These are phyloP conservation scores for Hyppa rectilinea DNA, from an alignment of 2,888 invertebrate species.

Conservation along the genomic window DNA sequence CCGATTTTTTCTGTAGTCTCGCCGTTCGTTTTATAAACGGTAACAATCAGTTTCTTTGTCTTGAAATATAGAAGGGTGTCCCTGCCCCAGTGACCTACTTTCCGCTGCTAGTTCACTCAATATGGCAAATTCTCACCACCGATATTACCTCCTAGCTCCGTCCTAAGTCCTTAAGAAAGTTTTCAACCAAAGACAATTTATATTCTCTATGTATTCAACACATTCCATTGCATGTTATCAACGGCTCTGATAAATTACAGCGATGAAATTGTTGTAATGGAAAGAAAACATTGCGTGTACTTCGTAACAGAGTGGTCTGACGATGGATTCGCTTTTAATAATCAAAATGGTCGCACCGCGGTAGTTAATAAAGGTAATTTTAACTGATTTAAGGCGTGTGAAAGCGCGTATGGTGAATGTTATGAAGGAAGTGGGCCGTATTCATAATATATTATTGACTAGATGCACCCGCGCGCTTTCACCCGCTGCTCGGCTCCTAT, in stretches of 20 bases:
- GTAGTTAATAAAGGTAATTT: conserved; percentile 29
- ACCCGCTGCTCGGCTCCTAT: too few relatives aligned
- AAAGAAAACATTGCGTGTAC: conserved; percentile 32
- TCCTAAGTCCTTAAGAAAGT: conserved; percentile 30
- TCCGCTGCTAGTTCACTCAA: background rate
- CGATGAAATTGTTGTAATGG: conserved; percentile 34
- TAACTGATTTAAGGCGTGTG: conserved; percentile 37
- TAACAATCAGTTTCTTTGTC: background rate
- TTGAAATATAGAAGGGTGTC: conserved; percentile 6
- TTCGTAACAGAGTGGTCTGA: conserved; percentile 6
- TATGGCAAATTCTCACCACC: conserved; percentile 23
- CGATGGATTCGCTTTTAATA: conserved; percentile 3
- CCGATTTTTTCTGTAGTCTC: too few relatives aligned
- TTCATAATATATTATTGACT: too few relatives aligned
- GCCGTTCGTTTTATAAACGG: background rate
- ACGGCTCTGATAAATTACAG: background rate
- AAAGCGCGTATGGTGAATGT: conserved; percentile 28
- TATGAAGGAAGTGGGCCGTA: background rate
- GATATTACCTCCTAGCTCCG: background rate
- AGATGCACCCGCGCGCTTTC: too few relatives aligned
- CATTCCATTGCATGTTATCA: conserved; percentile 25
- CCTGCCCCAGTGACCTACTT: conserved; percentile 25
- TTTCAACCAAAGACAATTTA: too few relatives aligned
- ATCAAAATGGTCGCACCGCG: conserved; percentile 25
- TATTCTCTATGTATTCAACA: too few relatives aligned